Conservation (phyloP, 1,140 invertebrate genomes). For the Leptonema lineaticorne region DNA sequence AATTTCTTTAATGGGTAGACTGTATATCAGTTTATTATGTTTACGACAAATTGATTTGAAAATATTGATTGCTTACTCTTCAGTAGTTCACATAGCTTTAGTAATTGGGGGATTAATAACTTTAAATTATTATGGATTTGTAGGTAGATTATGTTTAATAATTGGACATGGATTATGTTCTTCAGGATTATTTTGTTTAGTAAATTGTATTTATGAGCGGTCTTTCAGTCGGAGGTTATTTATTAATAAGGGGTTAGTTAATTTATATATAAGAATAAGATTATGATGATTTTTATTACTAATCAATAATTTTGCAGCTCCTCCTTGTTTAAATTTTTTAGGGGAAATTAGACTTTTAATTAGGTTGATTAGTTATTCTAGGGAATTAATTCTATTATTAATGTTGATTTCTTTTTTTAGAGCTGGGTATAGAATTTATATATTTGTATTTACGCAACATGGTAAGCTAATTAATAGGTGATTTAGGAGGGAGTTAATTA, state of each 20-base stretch:
- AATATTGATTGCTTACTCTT: constrained; percentile 65
- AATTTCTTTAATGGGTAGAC: constrained; percentile 58
- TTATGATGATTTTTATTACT: constrained; percentile 64
- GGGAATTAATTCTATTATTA: constrained; percentile 53
- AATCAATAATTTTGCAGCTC: constrained; percentile 54
- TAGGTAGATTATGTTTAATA: constrained; percentile 60
- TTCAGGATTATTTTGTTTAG: constrained; percentile 68
- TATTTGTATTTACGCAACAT: constrained; percentile 61
- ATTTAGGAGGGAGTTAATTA: constrained; percentile 48
- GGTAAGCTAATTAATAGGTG: constrained; percentile 51
- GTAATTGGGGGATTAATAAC: constrained; percentile 55
- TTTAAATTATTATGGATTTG: constrained; percentile 51
- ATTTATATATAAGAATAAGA: constrained; percentile 48
- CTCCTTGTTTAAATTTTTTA: constrained; percentile 52
- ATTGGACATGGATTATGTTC: constrained; percentile 67
- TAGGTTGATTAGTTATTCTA: constrained; percentile 55
- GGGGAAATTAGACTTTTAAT: constrained; percentile 63
- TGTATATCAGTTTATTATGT: constrained; percentile 62
- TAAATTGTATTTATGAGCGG: constrained; percentile 64
- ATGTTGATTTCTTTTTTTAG: constrained; percentile 55
- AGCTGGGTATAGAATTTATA: constrained; percentile 52
- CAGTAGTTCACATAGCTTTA: constrained; percentile 61
- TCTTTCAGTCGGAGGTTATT: constrained; percentile 50
- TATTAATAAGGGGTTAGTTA: constrained; percentile 50
- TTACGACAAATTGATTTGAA: constrained; percentile 63